A percentile compares a stretch with the other conserved stretches of the same genome.
Evolutionary conservation across 2,113 vertebrate genomes (phyloP).

Genomic region (Grammomys surdaster): DNA sequence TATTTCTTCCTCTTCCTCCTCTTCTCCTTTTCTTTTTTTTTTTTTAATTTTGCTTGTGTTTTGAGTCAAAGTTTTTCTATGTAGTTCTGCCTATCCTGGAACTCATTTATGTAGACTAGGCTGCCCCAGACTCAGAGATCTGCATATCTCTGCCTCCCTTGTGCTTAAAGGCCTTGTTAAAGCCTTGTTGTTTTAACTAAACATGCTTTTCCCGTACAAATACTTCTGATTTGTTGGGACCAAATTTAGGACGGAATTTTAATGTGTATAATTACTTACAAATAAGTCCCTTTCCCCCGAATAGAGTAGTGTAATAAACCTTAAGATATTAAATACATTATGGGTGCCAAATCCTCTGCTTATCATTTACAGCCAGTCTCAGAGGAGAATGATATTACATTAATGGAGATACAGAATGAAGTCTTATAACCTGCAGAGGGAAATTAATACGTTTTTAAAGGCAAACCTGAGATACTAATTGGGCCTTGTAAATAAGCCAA

Average conservation of each 20-base stretch:
- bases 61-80: not conserved
- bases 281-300: too few relatives aligned
- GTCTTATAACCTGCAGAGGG: not conserved
- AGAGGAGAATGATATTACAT: not conserved
- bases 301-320: too few relatives aligned
- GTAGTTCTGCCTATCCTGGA: not conserved
- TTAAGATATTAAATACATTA: not conserved
- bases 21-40: too few relatives aligned
- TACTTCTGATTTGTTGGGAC: not conserved
- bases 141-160: not conserved
- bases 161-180: too few relatives aligned
- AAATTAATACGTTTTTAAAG: not conserved
- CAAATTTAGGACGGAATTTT: not conserved
- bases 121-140: not conserved
- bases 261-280: not conserved
- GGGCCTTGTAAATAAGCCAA: not conserved
- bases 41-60: fast-evolving
- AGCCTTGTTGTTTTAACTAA: not conserved
- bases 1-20: too few relatives aligned
- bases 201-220: not conserved
- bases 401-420: not conserved
- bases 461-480: not conserved
- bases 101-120: not conserved
- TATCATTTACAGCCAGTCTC: too few relatives aligned
- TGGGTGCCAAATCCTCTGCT: not conserved